Evolutionary conservation across 2,888 invertebrate genomes (phyloP).

Genomic region (Tipula helvola): DNA sequence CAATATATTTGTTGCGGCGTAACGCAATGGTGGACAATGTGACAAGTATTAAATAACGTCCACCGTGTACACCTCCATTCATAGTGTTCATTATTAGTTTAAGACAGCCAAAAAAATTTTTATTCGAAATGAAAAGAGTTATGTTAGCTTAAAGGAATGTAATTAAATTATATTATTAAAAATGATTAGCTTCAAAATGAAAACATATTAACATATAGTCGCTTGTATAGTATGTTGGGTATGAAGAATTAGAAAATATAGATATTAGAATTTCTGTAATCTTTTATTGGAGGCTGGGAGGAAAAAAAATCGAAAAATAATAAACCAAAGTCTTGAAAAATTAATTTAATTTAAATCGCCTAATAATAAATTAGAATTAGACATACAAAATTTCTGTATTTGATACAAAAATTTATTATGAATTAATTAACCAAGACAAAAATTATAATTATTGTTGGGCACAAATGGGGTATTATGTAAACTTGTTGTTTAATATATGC

Average conservation of each 20-base stretch:
- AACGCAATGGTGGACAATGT: background rate
- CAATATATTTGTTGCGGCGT: background rate
- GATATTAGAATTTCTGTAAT: background rate
- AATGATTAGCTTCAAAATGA: background rate
- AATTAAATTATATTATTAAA: background rate
- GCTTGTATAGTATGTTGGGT: background rate
- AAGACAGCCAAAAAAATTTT: background rate
- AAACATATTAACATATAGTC: background rate
- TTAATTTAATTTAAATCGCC: background rate
- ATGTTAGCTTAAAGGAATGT: background rate
- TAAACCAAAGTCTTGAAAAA: background rate
- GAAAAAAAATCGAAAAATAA: background rate
- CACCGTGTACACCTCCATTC: background rate
- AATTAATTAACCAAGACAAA: background rate
- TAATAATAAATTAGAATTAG: background rate
- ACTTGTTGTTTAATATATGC: background rate
- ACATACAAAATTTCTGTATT: background rate
- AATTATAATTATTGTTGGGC: background rate
- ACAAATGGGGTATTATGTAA: background rate
- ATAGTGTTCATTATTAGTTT: background rate
- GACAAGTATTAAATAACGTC: background rate
- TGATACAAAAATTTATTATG: background rate
- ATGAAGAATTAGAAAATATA: background rate
- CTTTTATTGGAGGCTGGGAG: background rate
- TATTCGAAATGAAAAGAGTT: background rate